phyloP scores from a whole-genome alignment of 2,797 vertebrate genomes.

The Hemitrygon akajei region DNA sequence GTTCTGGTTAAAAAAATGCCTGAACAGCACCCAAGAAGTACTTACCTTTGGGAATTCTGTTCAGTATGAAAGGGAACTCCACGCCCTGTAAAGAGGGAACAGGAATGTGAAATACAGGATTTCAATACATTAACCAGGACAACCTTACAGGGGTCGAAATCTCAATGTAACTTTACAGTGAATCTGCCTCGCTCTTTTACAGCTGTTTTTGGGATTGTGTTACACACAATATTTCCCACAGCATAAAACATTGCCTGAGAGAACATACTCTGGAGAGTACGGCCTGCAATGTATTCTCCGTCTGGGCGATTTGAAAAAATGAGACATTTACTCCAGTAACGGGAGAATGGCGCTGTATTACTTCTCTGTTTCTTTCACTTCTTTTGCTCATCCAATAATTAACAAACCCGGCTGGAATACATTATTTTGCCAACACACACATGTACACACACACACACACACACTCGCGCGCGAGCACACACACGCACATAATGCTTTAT shows the following conservation, averaged over 20 bases:
- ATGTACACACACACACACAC: no score
- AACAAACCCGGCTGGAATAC: neutral
- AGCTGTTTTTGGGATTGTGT: conserved; percentile 28
- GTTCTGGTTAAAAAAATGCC: no score
- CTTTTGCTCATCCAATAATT: neutral
- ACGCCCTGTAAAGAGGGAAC: no score
- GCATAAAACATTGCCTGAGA: neutral
- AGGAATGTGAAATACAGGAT: neutral
- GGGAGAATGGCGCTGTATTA: neutral
- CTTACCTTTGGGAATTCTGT: neutral
- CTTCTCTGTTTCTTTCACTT: neutral
- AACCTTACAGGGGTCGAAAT: neutral
- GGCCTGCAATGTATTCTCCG: neutral
- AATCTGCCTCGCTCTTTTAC: neutral
- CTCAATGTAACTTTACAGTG: neutral
- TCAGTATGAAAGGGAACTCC: neutral
- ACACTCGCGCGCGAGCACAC: no score
- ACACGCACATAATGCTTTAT: no score
- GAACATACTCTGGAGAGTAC: neutral
- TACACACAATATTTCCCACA: conserved; percentile 24
- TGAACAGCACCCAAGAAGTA: neutral
- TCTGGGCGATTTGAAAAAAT: neutral
- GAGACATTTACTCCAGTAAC: neutral
- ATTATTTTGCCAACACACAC: no score
- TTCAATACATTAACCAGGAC: neutral